Base-by-base conservation (phyloP, 2,888 invertebrate genomes). In the Agriopis leucophaearia region DNA sequence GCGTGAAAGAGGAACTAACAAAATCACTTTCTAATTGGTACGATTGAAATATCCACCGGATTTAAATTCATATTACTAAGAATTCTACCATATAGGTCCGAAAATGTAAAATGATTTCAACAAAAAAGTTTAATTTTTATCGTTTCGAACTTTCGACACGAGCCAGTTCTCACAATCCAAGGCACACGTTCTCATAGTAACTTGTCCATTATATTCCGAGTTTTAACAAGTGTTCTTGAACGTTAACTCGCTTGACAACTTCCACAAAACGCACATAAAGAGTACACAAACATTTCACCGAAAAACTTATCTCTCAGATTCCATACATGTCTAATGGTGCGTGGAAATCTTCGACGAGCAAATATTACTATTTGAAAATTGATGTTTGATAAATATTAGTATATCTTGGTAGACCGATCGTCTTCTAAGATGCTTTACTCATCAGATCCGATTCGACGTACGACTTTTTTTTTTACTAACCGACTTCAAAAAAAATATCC, bases 281-380 rank as follows among this genome's bases (percentile, higher is more conserved):
- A 73, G 70, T 66, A 52, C 67, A 74, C 75, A 81, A 80, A 80
- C 75, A 78, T 76, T 80, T 80, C 76, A 78, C 78, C 78, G 75
- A 82, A 83, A 82, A 71, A 77, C 63, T 67, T 59, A 63, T 15
- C 62, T 62, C 59, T 55, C 50, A 70, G 68, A 78, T 74, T 74
- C 74, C 79, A 79, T 78, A 83, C 80, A 79, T 55, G 74, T 73
- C 74, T 87, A 88, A 86, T 87, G 83, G 82, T 82, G 81, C 86
- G 78, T 83, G 76, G 70, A 78, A 74, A 79, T 80, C 78, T 80
- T 73, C 73, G 74, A 69, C 63, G 73, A 73, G 76, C 77, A 84
- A 84, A 86, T 66, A 83, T 55, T 65, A 73, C 58, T 64, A 63
- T 81, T 74, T 79, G 74, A 74, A 71, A 70, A 78, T 72, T 71